These are phyloP conservation scores for Rhizomys pruinosus DNA, from an alignment of 2,113 vertebrate genomes.

Conservation along the genomic window DNA sequence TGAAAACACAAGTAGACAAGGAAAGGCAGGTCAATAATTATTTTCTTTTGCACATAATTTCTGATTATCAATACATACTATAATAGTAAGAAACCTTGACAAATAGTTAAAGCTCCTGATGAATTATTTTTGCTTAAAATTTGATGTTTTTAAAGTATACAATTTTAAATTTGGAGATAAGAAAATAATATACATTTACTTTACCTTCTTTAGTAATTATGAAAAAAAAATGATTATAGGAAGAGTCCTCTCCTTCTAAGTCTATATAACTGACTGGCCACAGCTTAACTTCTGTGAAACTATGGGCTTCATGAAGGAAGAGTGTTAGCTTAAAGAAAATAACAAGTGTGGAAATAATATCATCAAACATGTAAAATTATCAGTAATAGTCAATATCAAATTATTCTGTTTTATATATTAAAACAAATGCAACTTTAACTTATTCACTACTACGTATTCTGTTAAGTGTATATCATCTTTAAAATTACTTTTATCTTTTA, in stretches of 20 bases:
- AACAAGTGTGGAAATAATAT: background rate
- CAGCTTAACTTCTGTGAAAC: background rate
- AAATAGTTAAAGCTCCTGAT: background rate
- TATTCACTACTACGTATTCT: background rate
- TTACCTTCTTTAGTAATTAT: slow-evolving; percentile 19
- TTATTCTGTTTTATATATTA: slow-evolving; percentile 26
- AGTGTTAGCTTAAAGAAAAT: background rate
- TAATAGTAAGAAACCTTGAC: background rate
- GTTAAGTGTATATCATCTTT: background rate
- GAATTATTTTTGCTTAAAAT: background rate
- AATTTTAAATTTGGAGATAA: background rate
- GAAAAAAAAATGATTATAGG: background rate
- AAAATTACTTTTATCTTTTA: background rate
- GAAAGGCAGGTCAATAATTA: background rate
- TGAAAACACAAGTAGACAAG: background rate
- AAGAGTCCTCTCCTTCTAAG: background rate
- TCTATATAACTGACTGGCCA: background rate
- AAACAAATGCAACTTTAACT: slow-evolving; percentile 48
- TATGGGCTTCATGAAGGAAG: background rate
- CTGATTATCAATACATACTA: slow-evolving; percentile 41
- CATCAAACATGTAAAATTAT: slow-evolving; percentile 7
- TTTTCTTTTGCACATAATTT: slow-evolving; percentile 33
- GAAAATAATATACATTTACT: background rate
- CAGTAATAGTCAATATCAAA: slow-evolving; percentile 69
- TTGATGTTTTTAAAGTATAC: background rate